Percentiles rank a stretch among this genome's conserved stretches.
Conservation (phyloP, 2,888 invertebrate species). For the Tinea semifulvella region DNA sequence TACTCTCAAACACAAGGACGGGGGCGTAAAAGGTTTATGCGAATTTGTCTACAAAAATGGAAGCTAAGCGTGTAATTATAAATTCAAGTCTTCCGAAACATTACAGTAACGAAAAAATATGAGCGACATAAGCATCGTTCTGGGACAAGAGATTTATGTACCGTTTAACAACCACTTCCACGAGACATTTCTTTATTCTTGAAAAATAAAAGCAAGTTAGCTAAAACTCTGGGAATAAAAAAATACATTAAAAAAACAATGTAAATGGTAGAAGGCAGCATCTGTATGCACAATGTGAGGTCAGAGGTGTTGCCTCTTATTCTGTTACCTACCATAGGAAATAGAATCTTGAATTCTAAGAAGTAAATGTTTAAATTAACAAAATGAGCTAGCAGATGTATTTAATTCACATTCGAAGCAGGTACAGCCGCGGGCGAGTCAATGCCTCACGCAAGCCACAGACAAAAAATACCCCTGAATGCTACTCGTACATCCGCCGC, state of each 20-base stretch:
- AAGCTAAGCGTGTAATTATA: too few species aligned
- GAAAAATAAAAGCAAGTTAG: neutral
- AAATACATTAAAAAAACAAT: neutral
- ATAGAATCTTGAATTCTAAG: slow-evolving; percentile 19
- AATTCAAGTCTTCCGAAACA: slow-evolving; percentile 6
- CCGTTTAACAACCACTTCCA: neutral
- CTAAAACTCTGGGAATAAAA: neutral
- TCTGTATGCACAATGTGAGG: slow-evolving; percentile 12
- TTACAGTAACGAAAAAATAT: slow-evolving; percentile 6
- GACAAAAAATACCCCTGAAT: slow-evolving; percentile 21
- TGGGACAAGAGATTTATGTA: slow-evolving; percentile 9
- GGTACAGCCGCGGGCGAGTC: slow-evolving; percentile 25
- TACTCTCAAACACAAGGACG: too few species aligned
- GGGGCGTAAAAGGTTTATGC: too few species aligned
- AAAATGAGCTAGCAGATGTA: slow-evolving; percentile 8
- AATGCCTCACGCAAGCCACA: slow-evolving; percentile 22
- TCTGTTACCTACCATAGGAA: slow-evolving; percentile 2
- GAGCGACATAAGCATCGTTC: slow-evolving; percentile 5
- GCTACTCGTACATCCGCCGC: neutral
- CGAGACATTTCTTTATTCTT: neutral
- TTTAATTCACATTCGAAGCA: slow-evolving; percentile 27
- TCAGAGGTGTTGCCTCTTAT: neutral
- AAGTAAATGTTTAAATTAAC: slow-evolving; percentile 26
- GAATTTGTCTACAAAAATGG: too few species aligned
- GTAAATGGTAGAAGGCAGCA: slow-evolving; percentile 6